Evolutionary conservation across 2,797 vertebrate species (phyloP).

Genomic region (Sebastes goodei): DNA sequence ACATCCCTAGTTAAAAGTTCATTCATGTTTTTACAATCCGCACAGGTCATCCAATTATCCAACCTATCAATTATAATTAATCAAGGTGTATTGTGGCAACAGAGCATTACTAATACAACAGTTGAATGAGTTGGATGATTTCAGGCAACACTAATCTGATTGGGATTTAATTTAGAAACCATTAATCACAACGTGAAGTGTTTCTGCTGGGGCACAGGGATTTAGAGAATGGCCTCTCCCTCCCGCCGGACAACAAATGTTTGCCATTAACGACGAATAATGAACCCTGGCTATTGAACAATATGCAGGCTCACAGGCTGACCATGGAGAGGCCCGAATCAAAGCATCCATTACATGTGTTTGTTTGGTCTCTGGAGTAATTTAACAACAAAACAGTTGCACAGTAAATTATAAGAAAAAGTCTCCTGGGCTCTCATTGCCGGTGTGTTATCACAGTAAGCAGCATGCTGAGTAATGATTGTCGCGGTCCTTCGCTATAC

Average conservation of each 20-base stretch:
- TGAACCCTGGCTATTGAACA: conserved; percentile 59
- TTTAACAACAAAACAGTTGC: conserved; percentile 45
- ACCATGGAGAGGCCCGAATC: conserved; percentile 27
- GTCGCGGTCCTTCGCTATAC: neutral
- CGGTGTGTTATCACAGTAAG: conserved; percentile 27
- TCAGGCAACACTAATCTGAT: conserved; percentile 42
- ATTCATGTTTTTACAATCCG: neutral
- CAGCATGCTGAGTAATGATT: conserved; percentile 9
- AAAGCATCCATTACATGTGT: conserved; percentile 49
- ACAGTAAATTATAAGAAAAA: conserved; percentile 44
- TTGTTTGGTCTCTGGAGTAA: conserved; percentile 46
- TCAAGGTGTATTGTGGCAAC: neutral
- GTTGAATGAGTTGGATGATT: conserved; percentile 51
- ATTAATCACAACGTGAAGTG: conserved; percentile 64
- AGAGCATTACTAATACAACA: conserved; percentile 52
- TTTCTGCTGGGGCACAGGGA: conserved; percentile 17
- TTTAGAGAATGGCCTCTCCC: conserved; percentile 51
- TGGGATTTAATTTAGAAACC: conserved; percentile 58
- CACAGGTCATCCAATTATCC: neutral
- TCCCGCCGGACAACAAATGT: conserved; percentile 59
- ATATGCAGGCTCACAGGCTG: conserved; percentile 33
- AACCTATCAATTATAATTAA: conserved; percentile 5
- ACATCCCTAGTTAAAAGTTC: neutral
- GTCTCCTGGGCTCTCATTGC: conserved; percentile 18
- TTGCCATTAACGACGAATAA: conserved; percentile 64